Percentiles rank a stretch among this genome's conserved stretches.
phyloP scores from a whole-genome alignment of 2,888 invertebrate genomes.

The Macaria notata region DNA sequence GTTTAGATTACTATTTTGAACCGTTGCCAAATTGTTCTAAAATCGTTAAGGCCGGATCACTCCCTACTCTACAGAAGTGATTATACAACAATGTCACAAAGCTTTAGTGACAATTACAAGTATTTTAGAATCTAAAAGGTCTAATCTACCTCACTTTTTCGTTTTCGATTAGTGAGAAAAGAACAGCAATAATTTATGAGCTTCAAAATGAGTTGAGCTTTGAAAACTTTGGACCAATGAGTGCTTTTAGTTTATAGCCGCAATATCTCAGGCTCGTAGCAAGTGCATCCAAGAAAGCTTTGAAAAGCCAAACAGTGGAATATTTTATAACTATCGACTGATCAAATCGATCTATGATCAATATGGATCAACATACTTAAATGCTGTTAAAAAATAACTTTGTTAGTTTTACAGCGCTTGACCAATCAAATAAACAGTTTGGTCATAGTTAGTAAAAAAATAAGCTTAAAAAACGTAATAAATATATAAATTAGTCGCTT shows the following conservation, averaged over 20 bases:
- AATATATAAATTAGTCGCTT: conserved; percentile 11
- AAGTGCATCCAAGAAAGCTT: background rate
- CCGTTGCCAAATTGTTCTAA: conserved; percentile 10
- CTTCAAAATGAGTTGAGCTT: no score
- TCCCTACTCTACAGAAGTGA: conserved; percentile 1
- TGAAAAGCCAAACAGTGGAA: conserved; percentile 10
- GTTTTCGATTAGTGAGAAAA: no score
- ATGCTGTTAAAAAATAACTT: no score
- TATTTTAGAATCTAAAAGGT: no score
- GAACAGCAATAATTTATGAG: no score
- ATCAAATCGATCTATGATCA: background rate
- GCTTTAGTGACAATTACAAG: background rate
- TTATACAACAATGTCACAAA: conserved; percentile 6
- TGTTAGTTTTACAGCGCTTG: no score
- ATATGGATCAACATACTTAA: no score
- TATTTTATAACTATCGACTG: background rate
- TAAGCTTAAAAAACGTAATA: conserved; percentile 9
- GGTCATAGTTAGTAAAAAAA: background rate
- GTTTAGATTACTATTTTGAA: conserved; percentile 17
- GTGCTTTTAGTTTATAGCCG: no score
- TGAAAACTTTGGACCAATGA: no score
- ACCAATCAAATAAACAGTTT: no score
- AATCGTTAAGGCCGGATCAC: conserved; percentile 5
- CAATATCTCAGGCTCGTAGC: conserved; percentile 1
- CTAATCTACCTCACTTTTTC: no score